phyloP scores from a whole-genome alignment of 2,888 invertebrate genomes.

The Polyommatus icarus region DNA sequence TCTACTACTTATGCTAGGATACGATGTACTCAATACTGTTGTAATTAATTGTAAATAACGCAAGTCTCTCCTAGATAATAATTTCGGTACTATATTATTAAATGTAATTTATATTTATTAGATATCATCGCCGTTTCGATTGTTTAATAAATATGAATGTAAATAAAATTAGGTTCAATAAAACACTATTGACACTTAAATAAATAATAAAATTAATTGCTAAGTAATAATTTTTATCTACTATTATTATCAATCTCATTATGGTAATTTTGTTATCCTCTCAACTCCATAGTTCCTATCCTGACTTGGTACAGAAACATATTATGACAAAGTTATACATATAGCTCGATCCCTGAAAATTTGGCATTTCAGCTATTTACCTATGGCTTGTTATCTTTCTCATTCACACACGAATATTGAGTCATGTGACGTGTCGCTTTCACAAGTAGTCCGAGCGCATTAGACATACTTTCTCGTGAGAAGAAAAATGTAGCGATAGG shows the following conservation, averaged over 20 bases:
- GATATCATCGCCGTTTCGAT: conserved; percentile 11
- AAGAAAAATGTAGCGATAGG: neutral
- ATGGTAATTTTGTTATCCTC: neutral
- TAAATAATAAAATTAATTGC: conserved; percentile 9
- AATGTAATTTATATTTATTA: conserved; percentile 22
- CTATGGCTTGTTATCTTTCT: neutral
- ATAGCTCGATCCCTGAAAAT: neutral
- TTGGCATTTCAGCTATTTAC: neutral
- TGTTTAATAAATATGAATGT: conserved; percentile 27
- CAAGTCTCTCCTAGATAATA: conserved; percentile 15
- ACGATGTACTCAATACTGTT: conserved; percentile 57
- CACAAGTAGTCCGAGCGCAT: no score
- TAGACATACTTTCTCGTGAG: neutral
- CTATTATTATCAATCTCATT: neutral
- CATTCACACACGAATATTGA: neutral
- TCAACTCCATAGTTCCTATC: conserved; percentile 4
- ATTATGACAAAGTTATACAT: neutral
- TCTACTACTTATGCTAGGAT: conserved; percentile 51
- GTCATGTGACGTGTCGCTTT: no score
- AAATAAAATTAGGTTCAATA: conserved; percentile 28
- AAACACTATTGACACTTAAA: conserved; percentile 27
- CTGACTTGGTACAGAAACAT: neutral
- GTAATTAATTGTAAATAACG: conserved; percentile 67
- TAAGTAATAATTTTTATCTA: conserved; percentile 8
- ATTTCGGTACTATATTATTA: conserved; percentile 6